Evolutionary conservation across 2,797 vertebrate species (phyloP), one percentile per base, ranked within the genome.

Genomic region (Pogonophryne albipinna): DNA sequence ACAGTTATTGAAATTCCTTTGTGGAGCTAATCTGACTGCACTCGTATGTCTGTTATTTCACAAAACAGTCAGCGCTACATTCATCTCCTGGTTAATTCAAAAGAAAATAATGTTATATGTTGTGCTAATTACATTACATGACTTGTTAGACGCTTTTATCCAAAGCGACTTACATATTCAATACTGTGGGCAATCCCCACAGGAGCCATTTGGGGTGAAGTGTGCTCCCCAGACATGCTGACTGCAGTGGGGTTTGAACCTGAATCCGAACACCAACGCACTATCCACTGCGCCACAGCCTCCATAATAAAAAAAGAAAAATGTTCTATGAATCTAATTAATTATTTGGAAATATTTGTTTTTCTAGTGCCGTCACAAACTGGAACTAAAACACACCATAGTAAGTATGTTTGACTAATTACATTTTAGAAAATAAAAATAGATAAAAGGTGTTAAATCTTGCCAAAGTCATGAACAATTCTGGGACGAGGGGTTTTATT

Each of bases 321-420:
- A n/a, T 1, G 7, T 9, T 38, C 20, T 65, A 34, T 34, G 20
- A 14, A 74, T 80, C 50, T 59, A 42, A 81, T 58, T 72, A 2
- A 45, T 69, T 56, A 53, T 77, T 79, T 34, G 75, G 42, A 31
- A 38, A 74, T 80, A 13, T 81, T 77, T 81, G 70, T 71, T 85
- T 60, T 11, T 61, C 0, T 77, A 97, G 97, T 94, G 93, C 93
- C 91, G 82, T 93, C 74, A 82, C 94, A 90, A 94, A 93, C 92
- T 96, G 95, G 96, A 95, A 94, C 66, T 94, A 90, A 92, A 87
- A 57, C 15, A 59, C 80, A 19, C 20, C 58, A 79, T 3, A 64
- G 87, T 93, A 86, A 82, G 85, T 88, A 85, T 77, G 83, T 88
- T 72, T 73, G 2, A 10, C 42, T 66, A 62, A 10, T 49, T 13